These are phyloP conservation scores for Caenorhabditis becei DNA, from an alignment of 2,888 invertebrate species.

Conservation along the genomic window DNA sequence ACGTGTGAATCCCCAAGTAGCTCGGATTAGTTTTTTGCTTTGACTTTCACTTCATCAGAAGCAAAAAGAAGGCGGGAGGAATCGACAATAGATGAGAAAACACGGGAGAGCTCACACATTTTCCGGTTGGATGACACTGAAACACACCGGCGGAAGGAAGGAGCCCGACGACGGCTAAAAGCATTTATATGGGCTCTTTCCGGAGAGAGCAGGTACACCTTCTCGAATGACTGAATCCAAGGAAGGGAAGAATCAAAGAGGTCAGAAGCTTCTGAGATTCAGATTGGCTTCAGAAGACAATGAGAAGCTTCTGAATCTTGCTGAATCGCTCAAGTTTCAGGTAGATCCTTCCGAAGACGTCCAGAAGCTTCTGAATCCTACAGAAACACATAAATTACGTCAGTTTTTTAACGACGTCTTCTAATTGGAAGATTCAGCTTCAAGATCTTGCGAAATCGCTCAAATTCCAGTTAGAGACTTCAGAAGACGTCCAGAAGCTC, in stretches of 20 bases:
- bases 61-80: not conserved
- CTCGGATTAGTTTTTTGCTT: conserved; percentile 2
- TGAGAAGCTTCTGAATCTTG: too few relatives aligned
- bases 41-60: not conserved
- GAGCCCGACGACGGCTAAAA: conserved; percentile 32
- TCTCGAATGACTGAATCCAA: not conserved
- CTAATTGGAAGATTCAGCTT: too few relatives aligned
- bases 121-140: conserved; percentile 58
- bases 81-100: not conserved
- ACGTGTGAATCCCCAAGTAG: conserved; percentile 39
- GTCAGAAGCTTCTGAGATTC: too few relatives aligned
- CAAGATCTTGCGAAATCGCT: too few relatives aligned
- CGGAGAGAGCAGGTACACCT: not conserved
- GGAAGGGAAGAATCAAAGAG: not conserved
- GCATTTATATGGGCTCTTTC: conserved; percentile 7
- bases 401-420: too few relatives aligned
- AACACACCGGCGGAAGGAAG: conserved; percentile 22
- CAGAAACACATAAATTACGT: too few relatives aligned
- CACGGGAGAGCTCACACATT: conserved; percentile 10
- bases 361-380: too few relatives aligned
- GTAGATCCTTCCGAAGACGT: too few relatives aligned
- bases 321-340: too few relatives aligned
- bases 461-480: too few relatives aligned
- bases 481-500: too few relatives aligned
- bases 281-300: too few relatives aligned